Evolutionary conservation across 2,888 invertebrate species (phyloP), one percentile per base, ranked within the genome.

Genomic region (Chloroclysta siterata): DNA sequence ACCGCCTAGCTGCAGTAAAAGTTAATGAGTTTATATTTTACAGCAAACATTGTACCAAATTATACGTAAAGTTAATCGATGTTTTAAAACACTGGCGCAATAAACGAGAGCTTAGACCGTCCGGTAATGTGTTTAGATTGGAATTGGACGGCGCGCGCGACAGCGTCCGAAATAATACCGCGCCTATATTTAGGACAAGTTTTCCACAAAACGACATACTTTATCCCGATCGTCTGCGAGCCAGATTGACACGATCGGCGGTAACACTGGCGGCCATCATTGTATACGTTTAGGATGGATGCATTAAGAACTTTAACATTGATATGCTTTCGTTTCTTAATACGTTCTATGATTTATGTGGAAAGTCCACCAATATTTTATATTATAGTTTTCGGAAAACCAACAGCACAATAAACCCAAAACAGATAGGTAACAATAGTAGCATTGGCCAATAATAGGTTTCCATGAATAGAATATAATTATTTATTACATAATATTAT

Each of bases 121-220:
- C 79, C 72, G 72, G 85, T 84, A 82, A 85, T 90, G 83, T 88
- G 90, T 90, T 89, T 90, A 80, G 89, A 86, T 84, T 84, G 82
- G 81, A 77, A 81, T 80, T 81, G 82, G 82, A 83, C 82, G 81
- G 79, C 76, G 81, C 83, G 78, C 76, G 72, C 80, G 89, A 89
- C 89, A 89, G 81, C 80, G 81, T 83, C 91, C 81, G 81, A 90
- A 91, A 91, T 92, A 92, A 89, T 90, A 89, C 79, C 77, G 79
- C 68, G 72, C 77, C 89, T 91, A 92, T 86, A 89, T 91, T 87
- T 92, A 92, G 91, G 81, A 80, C 80, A 79, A 81, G 85, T 84
- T 89, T 91, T 87, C 89, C 89, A 84, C 87, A 89, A 90, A 89
- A 89, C 85, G 92, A 90, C 90, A 89, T 80, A 89, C 89, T 90